A percentile compares a stretch with the other conserved stretches of the same genome.
Evolutionary conservation across 2,113 vertebrate species (phyloP).

Genomic region (Esox niger): DNA sequence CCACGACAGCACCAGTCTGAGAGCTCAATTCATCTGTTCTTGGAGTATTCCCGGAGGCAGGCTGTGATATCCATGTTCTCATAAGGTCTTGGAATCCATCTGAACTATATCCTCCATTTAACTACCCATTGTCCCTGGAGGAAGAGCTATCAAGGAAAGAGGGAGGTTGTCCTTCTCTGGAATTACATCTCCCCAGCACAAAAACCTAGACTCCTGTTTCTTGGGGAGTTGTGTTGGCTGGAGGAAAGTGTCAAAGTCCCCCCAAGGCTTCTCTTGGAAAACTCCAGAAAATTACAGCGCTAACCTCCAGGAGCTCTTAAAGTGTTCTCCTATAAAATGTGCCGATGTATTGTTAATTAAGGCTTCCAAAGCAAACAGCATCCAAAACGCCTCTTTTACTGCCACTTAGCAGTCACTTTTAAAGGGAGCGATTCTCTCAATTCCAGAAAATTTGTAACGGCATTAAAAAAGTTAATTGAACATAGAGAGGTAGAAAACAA

Average conservation of each 20-base stretch:
- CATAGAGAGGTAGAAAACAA: conserved; percentile 61
- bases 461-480: conserved; percentile 58
- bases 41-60: conserved; percentile 45
- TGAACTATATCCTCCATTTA: conserved; percentile 46
- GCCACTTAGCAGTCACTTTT: conserved; percentile 37
- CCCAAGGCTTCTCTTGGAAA: conserved; percentile 58
- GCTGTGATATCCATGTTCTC: conserved; percentile 43
- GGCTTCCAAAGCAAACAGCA: conserved; percentile 63
- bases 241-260: conserved; percentile 58
- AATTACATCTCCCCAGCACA: conserved; percentile 40
- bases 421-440: conserved; percentile 20
- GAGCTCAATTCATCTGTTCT: conserved; percentile 59
- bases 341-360: conserved; percentile 70
- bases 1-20: conserved; percentile 49
- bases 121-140: conserved; percentile 38
- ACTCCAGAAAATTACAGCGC: conserved; percentile 55
- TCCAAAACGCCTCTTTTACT: conserved; percentile 53
- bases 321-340: conserved; percentile 64
- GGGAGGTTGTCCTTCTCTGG: conserved; percentile 36
- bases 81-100: conserved; percentile 53
- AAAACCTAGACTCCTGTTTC: conserved; percentile 16
- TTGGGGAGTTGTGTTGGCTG: conserved; percentile 47
- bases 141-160: conserved; percentile 40
- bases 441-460: conserved; percentile 19
- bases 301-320: conserved; percentile 60